These are phyloP conservation scores for Phylloscopus whistleri DNA, from an alignment of 2,113 vertebrate species.

Conservation along the genomic window DNA sequence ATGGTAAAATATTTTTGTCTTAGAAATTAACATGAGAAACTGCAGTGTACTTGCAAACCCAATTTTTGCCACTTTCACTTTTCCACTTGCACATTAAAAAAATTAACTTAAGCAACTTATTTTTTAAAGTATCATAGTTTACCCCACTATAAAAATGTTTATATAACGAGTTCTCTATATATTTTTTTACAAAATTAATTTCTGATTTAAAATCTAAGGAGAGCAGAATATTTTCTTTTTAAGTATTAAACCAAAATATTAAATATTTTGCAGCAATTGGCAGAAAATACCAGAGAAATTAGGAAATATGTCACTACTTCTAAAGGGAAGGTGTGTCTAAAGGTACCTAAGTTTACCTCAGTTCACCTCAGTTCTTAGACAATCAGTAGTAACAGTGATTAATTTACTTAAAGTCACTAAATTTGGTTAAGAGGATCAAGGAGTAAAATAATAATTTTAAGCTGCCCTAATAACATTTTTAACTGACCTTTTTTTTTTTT, in stretches of 20 bases:
- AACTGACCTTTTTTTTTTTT: not conserved
- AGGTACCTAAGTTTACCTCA: not conserved
- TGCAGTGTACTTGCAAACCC: fast-evolving
- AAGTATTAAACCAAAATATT: fast-evolving
- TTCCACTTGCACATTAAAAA: not conserved
- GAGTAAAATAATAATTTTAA: not conserved
- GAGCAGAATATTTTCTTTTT: not conserved
- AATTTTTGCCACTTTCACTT: not conserved
- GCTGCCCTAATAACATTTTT: not conserved
- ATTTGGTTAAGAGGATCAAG: not conserved
- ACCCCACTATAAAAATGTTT: not conserved
- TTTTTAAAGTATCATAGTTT: too few species aligned
- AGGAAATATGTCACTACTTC: not conserved
- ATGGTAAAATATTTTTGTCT: not conserved
- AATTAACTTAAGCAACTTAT: too few species aligned
- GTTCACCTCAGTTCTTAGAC: not conserved
- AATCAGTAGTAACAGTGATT: not conserved
- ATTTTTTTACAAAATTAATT: not conserved
- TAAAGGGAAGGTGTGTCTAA: not conserved
- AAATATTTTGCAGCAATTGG: not conserved
- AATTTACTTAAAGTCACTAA: not conserved
- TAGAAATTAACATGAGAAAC: not conserved
- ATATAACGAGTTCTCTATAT: not conserved
- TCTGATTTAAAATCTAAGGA: not conserved
- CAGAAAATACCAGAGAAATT: not conserved